Base-by-base conservation (phyloP, 2,113 vertebrate genomes). In the Chunga burmeisteri region DNA sequence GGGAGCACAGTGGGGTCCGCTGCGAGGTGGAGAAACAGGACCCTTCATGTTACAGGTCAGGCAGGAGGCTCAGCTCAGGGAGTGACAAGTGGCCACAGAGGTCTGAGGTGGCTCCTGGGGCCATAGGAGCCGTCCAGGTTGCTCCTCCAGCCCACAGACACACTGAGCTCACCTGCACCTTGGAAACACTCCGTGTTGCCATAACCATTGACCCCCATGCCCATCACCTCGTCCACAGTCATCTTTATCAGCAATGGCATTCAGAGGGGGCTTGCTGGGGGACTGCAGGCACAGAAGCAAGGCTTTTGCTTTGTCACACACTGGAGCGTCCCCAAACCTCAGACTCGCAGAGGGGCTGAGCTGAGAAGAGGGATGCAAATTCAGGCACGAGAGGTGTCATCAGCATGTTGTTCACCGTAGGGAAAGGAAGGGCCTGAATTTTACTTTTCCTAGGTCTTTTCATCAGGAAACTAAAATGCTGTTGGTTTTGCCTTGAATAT, bases 341-440 rank as follows among this genome's bases (percentile, higher is more conserved):
- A 3, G 53, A 26, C 20, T 21, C 2, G 0, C 1, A 0, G 0
- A 9, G 14, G 9, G 53, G 50, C 86, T 55, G 63, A 27, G 81
- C 27, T 1, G 40, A 53, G 40, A 4, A 13, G 29, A 50, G 16
- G 7, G 52, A 55, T 25, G 30, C 0, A 9, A 32, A 36, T 1
- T 27, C 12, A 4, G 0, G 5, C 26, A 23, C 1, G 0, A 16
- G 71, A 68, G 26, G 16, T 40, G 74, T 26, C 73, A n/a, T 0
- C 0, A 0, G 27, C 56, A 22, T 6, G 0, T 11, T 3, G 65
- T 10, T 53, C 55, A 4, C 13, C 0, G 0, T 0, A 47, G 78
- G 23, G 56, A 63, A 36, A 59, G 49, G 70, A 65, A 40, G 16
- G 2, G 25, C 55, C 84, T 13, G 17, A 7, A 20, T 70, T 62